Conservation (phyloP, 2,888 invertebrate species). For the Anthoptus insignis region DNA sequence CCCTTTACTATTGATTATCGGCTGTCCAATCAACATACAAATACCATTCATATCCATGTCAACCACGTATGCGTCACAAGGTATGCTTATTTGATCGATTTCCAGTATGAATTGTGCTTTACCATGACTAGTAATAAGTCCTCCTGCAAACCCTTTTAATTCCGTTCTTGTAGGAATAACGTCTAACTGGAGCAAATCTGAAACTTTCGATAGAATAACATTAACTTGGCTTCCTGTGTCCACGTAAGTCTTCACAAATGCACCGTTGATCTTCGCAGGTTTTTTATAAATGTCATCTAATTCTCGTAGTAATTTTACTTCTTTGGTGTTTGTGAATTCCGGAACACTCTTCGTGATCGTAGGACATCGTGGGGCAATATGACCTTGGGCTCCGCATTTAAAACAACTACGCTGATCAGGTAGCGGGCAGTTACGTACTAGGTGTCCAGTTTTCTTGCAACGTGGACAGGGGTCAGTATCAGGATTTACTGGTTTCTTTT, state of each 20-base stretch:
- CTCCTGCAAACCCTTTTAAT: constrained; percentile 45
- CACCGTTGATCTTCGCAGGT: not conserved
- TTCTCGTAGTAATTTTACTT: not conserved
- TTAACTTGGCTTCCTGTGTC: constrained; percentile 41
- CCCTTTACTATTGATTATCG: constrained; percentile 44
- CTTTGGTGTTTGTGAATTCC: too few relatives aligned
- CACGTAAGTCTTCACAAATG: not conserved
- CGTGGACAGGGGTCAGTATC: constrained; percentile 44
- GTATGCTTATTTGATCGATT: constrained; percentile 37
- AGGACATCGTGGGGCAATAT: constrained; percentile 42
- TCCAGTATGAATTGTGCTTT: constrained; percentile 45
- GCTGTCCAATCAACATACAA: constrained; percentile 49
- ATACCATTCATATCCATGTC: constrained; percentile 43
- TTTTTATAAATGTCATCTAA: not conserved
- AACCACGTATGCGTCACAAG: constrained; percentile 36
- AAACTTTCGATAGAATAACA: constrained; percentile 16
- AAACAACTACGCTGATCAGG: constrained; percentile 45
- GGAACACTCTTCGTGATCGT: not conserved
- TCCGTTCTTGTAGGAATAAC: constrained; percentile 14
- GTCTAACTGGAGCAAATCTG: constrained; percentile 1
- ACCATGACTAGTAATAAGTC: constrained; percentile 26
- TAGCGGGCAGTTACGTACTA: constrained; percentile 39
- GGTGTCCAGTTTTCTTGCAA: constrained; percentile 45
- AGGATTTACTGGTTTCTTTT: constrained; percentile 11
- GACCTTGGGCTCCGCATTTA: constrained; percentile 45